These are phyloP conservation scores for Synergus japonicus DNA, from an alignment of 2,888 invertebrate genomes.

Conservation along the genomic window DNA sequence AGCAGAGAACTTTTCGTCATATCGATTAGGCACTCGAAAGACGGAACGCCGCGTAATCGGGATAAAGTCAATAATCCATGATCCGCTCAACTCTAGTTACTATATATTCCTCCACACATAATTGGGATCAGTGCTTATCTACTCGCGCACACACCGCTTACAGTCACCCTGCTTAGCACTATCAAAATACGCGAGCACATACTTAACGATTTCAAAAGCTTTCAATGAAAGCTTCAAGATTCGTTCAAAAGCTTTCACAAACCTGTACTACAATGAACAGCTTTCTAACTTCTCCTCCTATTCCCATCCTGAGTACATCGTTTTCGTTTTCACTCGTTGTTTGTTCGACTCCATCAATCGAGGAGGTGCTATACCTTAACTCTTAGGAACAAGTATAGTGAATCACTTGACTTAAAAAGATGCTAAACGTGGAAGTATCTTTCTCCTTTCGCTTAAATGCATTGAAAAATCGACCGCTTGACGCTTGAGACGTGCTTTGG, in stretches of 20 bases:
- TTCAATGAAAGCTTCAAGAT: neutral
- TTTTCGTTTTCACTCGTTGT: constrained; percentile 25
- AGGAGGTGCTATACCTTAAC: neutral
- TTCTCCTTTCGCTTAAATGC: neutral
- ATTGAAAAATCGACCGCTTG: neutral
- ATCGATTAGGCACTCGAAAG: constrained; percentile 4
- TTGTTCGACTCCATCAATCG: neutral
- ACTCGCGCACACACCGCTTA: constrained; percentile 65
- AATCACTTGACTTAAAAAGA: constrained; percentile 11
- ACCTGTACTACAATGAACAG: neutral
- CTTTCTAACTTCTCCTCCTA: neutral
- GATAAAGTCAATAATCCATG: constrained; percentile 74
- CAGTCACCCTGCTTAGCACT: constrained; percentile 47
- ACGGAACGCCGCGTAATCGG: constrained; percentile 56
- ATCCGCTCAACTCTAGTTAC: constrained; percentile 71
- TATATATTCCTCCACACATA: constrained; percentile 70
- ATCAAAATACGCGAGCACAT: constrained; percentile 49
- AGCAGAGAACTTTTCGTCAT: neutral
- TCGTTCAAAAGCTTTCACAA: constrained; percentile 8
- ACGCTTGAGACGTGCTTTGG: neutral
- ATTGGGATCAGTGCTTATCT: constrained; percentile 76
- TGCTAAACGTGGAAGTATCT: neutral
- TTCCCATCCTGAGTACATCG: neutral
- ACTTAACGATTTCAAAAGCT: constrained; percentile 21
- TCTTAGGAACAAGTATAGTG: neutral